These are phyloP conservation scores for Xiphophorus couchianus DNA, from an alignment of 2,113 vertebrate genomes.

Conservation along the genomic window DNA sequence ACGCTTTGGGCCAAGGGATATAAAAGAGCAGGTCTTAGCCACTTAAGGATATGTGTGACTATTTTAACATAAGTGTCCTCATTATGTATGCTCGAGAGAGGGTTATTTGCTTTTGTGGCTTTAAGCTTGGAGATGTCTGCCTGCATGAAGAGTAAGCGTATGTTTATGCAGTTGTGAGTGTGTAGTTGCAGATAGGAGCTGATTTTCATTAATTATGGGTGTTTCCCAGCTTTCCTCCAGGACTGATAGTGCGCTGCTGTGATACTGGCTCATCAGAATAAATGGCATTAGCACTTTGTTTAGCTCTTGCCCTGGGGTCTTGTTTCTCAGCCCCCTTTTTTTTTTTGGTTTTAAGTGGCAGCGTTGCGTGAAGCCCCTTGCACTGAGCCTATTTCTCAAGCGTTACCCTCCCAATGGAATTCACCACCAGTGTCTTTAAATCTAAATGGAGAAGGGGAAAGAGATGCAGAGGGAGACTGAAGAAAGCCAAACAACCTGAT, in stretches of 20 bases:
- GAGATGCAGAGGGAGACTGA: slow-evolving; percentile 6
- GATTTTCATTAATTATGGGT: slow-evolving; percentile 69
- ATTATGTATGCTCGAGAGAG: slow-evolving; percentile 51
- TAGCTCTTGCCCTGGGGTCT: slow-evolving; percentile 57
- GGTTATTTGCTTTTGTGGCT: slow-evolving; percentile 60
- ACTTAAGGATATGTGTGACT: slow-evolving; percentile 34
- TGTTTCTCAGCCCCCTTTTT: slow-evolving; percentile 62
- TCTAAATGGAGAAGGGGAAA: slow-evolving; percentile 27
- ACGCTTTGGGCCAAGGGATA: slow-evolving; percentile 44
- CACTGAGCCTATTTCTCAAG: slow-evolving; percentile 46
- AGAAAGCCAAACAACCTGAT: slow-evolving; percentile 8
- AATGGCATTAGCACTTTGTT: slow-evolving; percentile 70
- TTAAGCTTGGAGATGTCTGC: slow-evolving; percentile 40
- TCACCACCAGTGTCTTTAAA: slow-evolving; percentile 43
- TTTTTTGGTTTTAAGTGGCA: slow-evolving; percentile 69
- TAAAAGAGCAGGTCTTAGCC: slow-evolving; percentile 26
- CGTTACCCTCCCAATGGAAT: slow-evolving; percentile 55
- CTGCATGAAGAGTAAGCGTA: slow-evolving; percentile 23
- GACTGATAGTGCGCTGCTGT: slow-evolving; percentile 56
- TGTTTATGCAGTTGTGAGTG: slow-evolving; percentile 18
- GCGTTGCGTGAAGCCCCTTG: slow-evolving; percentile 63
- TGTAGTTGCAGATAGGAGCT: slow-evolving; percentile 27
- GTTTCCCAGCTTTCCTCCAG: slow-evolving; percentile 58
- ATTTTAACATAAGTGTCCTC: slow-evolving; percentile 45
- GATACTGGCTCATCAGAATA: slow-evolving; percentile 67